Percentiles rank a stretch among this genome's conserved stretches.
Conservation (phyloP, 2,888 invertebrate species). For the Scrobipalpa atriplicella region DNA sequence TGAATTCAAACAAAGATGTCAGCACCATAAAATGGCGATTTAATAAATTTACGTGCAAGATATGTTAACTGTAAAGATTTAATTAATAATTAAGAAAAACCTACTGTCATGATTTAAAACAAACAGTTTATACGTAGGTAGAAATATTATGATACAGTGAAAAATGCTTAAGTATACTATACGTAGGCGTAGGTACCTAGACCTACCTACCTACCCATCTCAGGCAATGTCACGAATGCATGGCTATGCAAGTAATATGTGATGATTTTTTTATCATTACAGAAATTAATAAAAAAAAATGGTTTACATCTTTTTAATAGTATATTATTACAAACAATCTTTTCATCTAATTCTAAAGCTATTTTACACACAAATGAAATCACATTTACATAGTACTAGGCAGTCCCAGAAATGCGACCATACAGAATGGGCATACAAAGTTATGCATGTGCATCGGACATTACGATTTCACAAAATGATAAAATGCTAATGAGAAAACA, state of each 20-base stretch:
- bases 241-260: too few species aligned
- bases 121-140: too few species aligned
- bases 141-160: not conserved
- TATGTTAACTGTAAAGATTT: too few species aligned
- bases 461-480: slow-evolving; percentile 41
- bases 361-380: slow-evolving; percentile 30
- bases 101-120: too few species aligned
- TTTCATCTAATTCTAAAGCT: slow-evolving; percentile 21
- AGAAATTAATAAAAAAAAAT: too few species aligned
- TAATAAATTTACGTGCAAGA: too few species aligned
- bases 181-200: too few species aligned
- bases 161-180: not conserved
- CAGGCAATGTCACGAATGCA: too few species aligned
- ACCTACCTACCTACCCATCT: too few species aligned
- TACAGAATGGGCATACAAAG: not conserved
- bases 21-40: slow-evolving; percentile 44
- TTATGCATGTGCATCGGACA: slow-evolving; percentile 8
- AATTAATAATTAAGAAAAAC: too few species aligned
- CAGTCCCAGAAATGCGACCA: slow-evolving; percentile 20
- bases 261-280: too few species aligned
- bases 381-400: slow-evolving; percentile 34
- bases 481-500: slow-evolving; percentile 52
- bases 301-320: not conserved
- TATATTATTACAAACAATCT: not conserved
- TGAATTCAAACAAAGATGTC: slow-evolving; percentile 46